Evolutionary conservation across 2,888 invertebrate genomes (phyloP), one percentile per base, ranked within the genome.

Genomic region (Lomographa bimaculata): DNA sequence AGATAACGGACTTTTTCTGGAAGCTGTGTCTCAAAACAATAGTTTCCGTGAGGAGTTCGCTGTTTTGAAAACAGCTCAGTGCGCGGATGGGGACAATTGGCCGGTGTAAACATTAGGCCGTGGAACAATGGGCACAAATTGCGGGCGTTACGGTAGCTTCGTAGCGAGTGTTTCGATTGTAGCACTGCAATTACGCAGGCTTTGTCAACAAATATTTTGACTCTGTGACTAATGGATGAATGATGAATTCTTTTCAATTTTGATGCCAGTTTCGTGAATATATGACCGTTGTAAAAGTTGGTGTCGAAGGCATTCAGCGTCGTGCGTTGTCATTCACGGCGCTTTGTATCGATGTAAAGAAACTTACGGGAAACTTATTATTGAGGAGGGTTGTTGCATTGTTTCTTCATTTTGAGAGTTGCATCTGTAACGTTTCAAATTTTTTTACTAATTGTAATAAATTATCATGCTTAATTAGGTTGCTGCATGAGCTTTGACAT

Each of bases 91-190:
- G 79, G 74, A 86, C 87, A 84, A 84, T 85, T 69, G 78, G 33
- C 58, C 65, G 79, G 76, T 79, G 81, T 86, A 86, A 87, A 86
- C 81, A 85, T 80, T 77, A 77, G 71, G 71, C 68, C 56, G 64
- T 60, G 71, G 79, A 85, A 89, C 87, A 89, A 87, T 85, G 75
- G 73, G 44, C 63, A 75, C 81, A 83, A 86, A 87, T 87, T 86
- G 87, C 89, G 85, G 85, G 80, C 81, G 87, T 84, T 86, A 83
- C 87, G 86, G 89, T 86, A 89, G 87, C 87, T 84, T 86, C 85
- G 80, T 70, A 82, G 81, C 81, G 78, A 83, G 83, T 82, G 83
- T 81, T 77, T 64, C 79, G 83, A 86, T 85, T 89, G 84, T 86
- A 84, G 73, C 70, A 69, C 66, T 79, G 71, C 82, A 83, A 84